Conservation (phyloP, 2,113 vertebrate species). For the Festucalex cinctus region DNA sequence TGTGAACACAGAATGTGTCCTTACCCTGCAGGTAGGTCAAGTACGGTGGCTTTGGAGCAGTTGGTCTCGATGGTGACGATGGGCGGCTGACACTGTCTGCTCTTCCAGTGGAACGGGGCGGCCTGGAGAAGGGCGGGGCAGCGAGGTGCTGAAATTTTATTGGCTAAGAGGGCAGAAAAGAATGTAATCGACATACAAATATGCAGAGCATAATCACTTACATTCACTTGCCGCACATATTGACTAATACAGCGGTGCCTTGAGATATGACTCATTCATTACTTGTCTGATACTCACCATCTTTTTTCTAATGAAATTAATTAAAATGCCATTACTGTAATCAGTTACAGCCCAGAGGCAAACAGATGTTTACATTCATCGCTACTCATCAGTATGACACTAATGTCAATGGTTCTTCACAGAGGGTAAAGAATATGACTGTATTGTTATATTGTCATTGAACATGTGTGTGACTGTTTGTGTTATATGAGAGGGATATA, state of each 20-base stretch:
- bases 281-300: background rate
- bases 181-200: background rate
- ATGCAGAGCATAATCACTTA: background rate
- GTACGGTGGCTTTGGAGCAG: slow-evolving; percentile 76
- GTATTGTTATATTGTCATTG: no score
- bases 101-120: slow-evolving; percentile 79
- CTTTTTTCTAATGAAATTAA: background rate
- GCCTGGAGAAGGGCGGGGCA: slow-evolving; percentile 68
- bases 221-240: background rate
- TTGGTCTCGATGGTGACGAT: slow-evolving; percentile 79
- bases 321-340: background rate
- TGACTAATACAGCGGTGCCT: background rate
- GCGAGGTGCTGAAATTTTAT: slow-evolving; percentile 16
- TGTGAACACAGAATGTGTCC: slow-evolving; percentile 23
- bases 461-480: no score
- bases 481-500: no score
- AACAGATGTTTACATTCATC: background rate
- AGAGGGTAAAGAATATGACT: background rate
- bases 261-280: background rate
- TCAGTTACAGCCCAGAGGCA: no score
- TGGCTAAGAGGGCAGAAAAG: slow-evolving; percentile 36
- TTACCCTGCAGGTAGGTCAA: slow-evolving; percentile 85
- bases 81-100: slow-evolving; percentile 61
- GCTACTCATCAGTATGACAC: background rate
- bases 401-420: background rate